Evolutionary conservation across 37 sponge, comb jelly and placozoan genomes (phyloP), one percentile per base, ranked within the genome.

Genomic region (Chondrilla cf. caribensis): DNA sequence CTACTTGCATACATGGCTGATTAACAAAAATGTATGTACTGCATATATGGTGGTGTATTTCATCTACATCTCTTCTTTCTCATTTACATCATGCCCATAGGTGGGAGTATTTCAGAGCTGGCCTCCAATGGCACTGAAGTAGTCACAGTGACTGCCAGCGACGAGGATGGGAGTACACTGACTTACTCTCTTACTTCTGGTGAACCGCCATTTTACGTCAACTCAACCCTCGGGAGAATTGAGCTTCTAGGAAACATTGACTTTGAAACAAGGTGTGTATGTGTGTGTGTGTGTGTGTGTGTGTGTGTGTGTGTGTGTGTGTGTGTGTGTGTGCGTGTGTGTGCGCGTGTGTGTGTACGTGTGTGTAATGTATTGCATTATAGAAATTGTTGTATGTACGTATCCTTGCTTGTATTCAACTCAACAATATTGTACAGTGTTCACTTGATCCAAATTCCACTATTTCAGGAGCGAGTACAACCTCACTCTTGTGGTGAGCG

Each of bases 91-190:
- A n/a, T n/a, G n/a, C n/a, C n/a, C n/a, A n/a, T n/a, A 51, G 47
- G 35, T 11, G 43, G 70, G 8, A 38, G 5, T 81, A 57, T 87
- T 22, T 36, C 82, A 32, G 93, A 89, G 57, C 35, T 38, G 42
- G 68, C 83, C 22, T 17, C 70, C 11, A 58, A 44, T 58, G 84
- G 89, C 28, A 59, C 62, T 29, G 54, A 39, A 31, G 68, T 86
- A 22, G 39, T 71, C n/a, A 86, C 82, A 8, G 60, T 93, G 0
- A n/a, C 67, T n/a, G 70, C 86, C 1, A 81, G 42, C 5, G 78
- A 87, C 78, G n/a, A 0, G 14, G 84, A 86, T 68, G 86, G 76
- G 24, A 73, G 76, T 42, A 18, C 1, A 0, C 44, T 73, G 44
- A 73, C 44, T 22, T 73, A 38, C 76, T 73, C 76, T n/a, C 24